Evolutionary conservation across 30 jellyfish, hydroid and myxozoan genomes (phyloP), one percentile per base, ranked within the genome.

Genomic region (Sanderia malayensis): DNA sequence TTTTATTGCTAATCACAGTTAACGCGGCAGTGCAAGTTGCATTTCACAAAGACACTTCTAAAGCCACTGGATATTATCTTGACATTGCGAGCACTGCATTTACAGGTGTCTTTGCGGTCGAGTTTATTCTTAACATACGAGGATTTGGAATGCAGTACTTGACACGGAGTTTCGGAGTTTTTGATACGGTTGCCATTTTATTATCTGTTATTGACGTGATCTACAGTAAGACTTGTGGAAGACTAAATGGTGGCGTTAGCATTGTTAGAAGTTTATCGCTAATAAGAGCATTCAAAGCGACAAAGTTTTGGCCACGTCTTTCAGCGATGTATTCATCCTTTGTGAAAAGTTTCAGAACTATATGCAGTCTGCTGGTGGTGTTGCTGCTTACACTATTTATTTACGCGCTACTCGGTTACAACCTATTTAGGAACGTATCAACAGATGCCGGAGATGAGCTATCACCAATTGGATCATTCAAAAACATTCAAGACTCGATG

Each of bases 391-490:
- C 69, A 2, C 65, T 89, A 28, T 46, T 76, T 17, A 74, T 71
- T 29, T 82, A 82, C 79, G 95, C 97, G 4, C 34, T 89, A 67
- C 84, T 81, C 17, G 97, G 97, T 0, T 67, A 82, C 44, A 84
- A 82, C 29, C 46, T 89, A 10, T 89, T 89, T 58, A 95, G 82
- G 62, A 53, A 70, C 19, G 11, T 26, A 18, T 11, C 27, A 7
- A 27, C 58, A 7, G 46, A 23, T 17, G 31, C 29, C 6, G 66
- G 44, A 2, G 77, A 31, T 15, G 63, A 44, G 30, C 58, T 73
- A 18, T 49, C 64, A 4, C 3, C 27, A 19, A 18, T 24, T 20
- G 91, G 80, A 28, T 69, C 94, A 2, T 89, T 89, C 73, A 68
- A 61, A 25, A 49, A 61, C 0, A 53, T 87, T 9, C 64, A 34